Percentiles rank a stretch among this genome's conserved stretches.
Evolutionary conservation across 2,113 vertebrate species (phyloP).

Genomic region (Ascaphus truei): DNA sequence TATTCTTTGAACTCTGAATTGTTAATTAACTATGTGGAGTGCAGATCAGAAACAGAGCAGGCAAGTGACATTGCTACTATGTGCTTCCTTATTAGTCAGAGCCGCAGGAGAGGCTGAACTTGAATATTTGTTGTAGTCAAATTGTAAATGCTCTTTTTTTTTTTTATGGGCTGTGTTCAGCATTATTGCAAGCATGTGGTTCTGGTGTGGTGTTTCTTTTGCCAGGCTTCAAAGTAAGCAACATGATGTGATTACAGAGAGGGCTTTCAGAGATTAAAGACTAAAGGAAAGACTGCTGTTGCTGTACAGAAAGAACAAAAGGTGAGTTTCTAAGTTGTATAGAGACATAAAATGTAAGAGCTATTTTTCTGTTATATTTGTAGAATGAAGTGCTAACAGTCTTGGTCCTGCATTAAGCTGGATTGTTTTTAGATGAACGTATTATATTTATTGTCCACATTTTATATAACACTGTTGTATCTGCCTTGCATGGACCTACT

Average conservation of each 20-base stretch:
- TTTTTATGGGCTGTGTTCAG: constrained; percentile 51
- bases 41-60: not conserved
- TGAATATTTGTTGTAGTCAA: constrained; percentile 41
- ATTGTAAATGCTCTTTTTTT: constrained; percentile 44
- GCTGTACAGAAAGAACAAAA: not conserved
- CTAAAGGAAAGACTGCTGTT: not conserved
- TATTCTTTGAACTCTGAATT: constrained; percentile 13
- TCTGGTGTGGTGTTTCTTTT: constrained; percentile 39
- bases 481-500: too few species aligned
- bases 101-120: constrained; percentile 27
- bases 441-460: not conserved
- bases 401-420: too few species aligned
- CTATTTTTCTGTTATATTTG: too few species aligned
- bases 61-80: not conserved
- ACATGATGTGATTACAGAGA: constrained; percentile 1
- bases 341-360: too few species aligned
- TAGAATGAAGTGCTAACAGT: too few species aligned
- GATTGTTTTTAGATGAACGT: too few species aligned
- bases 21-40: not conserved
- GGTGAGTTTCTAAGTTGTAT: constrained; percentile 3
- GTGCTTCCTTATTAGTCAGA: constrained; percentile 8
- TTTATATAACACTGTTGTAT: not conserved
- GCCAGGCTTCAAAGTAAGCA: not conserved
- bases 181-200: constrained; percentile 36
- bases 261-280: not conserved